Percentiles rank a stretch among this genome's conserved stretches.
Conservation (phyloP, 2,797 vertebrate genomes). For the Phalanger gymnotis region DNA sequence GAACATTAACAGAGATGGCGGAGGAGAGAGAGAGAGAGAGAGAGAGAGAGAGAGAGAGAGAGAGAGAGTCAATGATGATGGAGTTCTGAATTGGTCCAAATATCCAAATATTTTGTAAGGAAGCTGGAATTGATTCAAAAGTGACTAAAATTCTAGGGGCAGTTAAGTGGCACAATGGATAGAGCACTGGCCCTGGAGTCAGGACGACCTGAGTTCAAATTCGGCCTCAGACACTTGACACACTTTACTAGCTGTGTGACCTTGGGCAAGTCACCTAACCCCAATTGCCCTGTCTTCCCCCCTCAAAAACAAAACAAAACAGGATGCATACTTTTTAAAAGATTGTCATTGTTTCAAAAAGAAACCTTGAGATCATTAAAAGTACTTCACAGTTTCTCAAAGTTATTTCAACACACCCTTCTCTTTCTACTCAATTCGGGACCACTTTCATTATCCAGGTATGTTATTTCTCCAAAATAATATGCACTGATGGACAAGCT, state of each 20-base stretch:
- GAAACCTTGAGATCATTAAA: background rate
- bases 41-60: background rate
- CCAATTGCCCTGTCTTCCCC: too few species aligned
- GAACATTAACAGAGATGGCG: background rate
- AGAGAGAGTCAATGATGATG: background rate
- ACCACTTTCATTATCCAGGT: background rate
- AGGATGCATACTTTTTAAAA: background rate
- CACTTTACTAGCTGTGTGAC: too few species aligned
- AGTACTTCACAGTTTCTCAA: background rate
- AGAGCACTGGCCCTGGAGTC: background rate
- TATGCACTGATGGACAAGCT: background rate
- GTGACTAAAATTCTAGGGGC: background rate
- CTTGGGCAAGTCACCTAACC: too few species aligned
- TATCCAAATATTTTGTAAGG: background rate
- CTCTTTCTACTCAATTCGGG: background rate
- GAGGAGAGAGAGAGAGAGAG: too few species aligned
- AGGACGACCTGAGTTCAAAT: background rate
- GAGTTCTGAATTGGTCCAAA: background rate
- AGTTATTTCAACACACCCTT: background rate
- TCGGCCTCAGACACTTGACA: background rate
- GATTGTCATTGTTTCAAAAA: background rate
- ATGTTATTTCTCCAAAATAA: background rate
- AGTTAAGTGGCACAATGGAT: background rate
- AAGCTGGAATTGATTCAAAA: background rate
- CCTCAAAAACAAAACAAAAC: too few species aligned